Conservation (phyloP, 2,888 invertebrate species). For the Metellina segmentata region DNA sequence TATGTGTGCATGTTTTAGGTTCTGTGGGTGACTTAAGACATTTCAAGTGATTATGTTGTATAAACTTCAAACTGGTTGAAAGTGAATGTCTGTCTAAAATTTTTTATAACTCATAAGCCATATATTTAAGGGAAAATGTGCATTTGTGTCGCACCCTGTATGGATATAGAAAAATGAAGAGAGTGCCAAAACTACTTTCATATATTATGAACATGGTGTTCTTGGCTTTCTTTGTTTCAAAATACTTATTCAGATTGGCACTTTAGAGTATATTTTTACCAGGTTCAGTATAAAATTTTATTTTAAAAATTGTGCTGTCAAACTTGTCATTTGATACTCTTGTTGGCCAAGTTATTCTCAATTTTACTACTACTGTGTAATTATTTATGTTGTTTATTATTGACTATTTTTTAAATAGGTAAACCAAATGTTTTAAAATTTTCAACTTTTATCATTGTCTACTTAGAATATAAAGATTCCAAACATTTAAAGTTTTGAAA, state of each 20-base stretch:
- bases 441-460: not conserved
- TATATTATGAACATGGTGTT: slow-evolving; percentile 7
- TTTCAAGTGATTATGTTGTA: slow-evolving; percentile 7
- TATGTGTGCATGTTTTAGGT: slow-evolving; percentile 11
- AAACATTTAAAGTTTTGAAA: not conserved
- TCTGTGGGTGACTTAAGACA: not conserved
- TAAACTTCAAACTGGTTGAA: not conserved
- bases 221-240: slow-evolving; percentile 6
- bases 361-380: slow-evolving; percentile 5
- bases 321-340: not conserved
- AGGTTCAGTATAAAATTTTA: slow-evolving; percentile 4
- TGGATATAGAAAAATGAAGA: slow-evolving; percentile 34
- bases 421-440: too few relatives aligned
- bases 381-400: not conserved
- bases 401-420: too few relatives aligned
- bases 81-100: not conserved
- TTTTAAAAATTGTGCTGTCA: slow-evolving; percentile 5
- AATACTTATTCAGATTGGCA: slow-evolving; percentile 32
- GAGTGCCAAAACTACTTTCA: slow-evolving; percentile 61
- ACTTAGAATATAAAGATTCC: not conserved
- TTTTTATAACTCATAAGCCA: not conserved
- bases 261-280: slow-evolving; percentile 32
- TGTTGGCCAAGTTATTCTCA: not conserved
- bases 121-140: slow-evolving; percentile 26
- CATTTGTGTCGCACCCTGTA: slow-evolving; percentile 56